Conservation (phyloP, 1,140 invertebrate genomes). For the Ceratoteleas bidentatus region DNA sequence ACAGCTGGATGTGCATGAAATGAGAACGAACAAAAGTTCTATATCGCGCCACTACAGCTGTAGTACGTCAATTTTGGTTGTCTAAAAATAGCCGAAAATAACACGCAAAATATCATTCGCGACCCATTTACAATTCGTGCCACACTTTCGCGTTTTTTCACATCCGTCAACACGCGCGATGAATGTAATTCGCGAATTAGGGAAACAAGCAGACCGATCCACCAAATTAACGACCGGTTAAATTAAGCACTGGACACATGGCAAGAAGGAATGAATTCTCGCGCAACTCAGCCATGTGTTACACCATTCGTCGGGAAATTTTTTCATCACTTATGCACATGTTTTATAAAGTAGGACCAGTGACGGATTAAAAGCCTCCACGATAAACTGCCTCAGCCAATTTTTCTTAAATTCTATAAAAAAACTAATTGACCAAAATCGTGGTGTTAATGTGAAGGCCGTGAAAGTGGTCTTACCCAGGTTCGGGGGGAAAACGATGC, state of each 20-base stretch:
- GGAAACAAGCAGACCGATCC: constrained; percentile 5
- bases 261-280: neutral
- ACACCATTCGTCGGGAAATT: neutral
- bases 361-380: too few species aligned
- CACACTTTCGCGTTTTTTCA: constrained; percentile 20
- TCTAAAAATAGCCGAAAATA: constrained; percentile 61
- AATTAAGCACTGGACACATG: constrained; percentile 18
- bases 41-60: constrained; percentile 44
- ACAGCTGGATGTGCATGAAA: constrained; percentile 54
- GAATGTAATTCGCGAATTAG: constrained; percentile 15
- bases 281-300: constrained; percentile 5
- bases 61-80: constrained; percentile 45
- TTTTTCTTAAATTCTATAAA: too few species aligned
- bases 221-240: constrained; percentile 15
- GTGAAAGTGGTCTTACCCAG: too few species aligned
- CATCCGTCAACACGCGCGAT: constrained; percentile 26
- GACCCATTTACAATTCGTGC: constrained; percentile 43
- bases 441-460: too few species aligned
- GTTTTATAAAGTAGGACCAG: too few species aligned
- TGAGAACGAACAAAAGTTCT: constrained; percentile 61
- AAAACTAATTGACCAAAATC: too few species aligned
- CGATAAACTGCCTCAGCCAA: too few species aligned
- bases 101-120: constrained; percentile 48
- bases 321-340: too few species aligned
- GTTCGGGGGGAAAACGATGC: too few species aligned